Percentiles rank a stretch among this genome's conserved stretches.
These are phyloP conservation scores for Hippopotamyrus pictus DNA, from an alignment of 2,797 vertebrate species.

Conservation along the genomic window DNA sequence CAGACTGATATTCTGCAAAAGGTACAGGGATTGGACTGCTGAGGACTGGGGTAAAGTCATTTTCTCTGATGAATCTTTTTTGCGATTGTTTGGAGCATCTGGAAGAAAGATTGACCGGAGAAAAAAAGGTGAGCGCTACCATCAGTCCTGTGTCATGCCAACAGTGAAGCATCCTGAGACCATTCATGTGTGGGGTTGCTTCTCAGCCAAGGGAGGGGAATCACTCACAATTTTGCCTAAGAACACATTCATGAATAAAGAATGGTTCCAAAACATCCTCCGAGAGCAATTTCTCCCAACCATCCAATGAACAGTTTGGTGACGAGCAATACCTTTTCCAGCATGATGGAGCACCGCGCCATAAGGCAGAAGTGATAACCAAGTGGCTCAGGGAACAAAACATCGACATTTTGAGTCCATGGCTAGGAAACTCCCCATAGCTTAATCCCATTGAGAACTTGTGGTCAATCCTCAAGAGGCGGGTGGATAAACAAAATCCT, in stretches of 20 bases:
- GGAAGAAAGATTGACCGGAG: neutral
- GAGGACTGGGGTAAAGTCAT: neutral
- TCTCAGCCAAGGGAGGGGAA: no score
- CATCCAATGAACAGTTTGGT: neutral
- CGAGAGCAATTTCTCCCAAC: neutral
- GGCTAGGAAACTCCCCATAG: neutral
- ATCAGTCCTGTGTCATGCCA: neutral
- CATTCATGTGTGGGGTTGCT: no score
- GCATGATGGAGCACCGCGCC: neutral
- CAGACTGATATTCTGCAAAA: neutral
- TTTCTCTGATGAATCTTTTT: neutral
- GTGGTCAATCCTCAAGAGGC: no score
- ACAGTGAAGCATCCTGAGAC: neutral
- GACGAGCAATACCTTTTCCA: neutral
- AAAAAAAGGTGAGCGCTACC: neutral
- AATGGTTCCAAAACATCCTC: neutral
- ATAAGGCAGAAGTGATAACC: no score
- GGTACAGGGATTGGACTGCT: neutral
- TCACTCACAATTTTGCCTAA: no score
- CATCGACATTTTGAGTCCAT: neutral
- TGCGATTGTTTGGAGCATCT: neutral
- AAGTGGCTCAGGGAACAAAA: no score
- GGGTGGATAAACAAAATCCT: no score
- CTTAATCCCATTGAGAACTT: no score
- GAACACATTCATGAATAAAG: no score